These are phyloP conservation scores for Oconnorella tubifera DNA, from an alignment of 2,888 invertebrate genomes.

Conservation along the genomic window DNA sequence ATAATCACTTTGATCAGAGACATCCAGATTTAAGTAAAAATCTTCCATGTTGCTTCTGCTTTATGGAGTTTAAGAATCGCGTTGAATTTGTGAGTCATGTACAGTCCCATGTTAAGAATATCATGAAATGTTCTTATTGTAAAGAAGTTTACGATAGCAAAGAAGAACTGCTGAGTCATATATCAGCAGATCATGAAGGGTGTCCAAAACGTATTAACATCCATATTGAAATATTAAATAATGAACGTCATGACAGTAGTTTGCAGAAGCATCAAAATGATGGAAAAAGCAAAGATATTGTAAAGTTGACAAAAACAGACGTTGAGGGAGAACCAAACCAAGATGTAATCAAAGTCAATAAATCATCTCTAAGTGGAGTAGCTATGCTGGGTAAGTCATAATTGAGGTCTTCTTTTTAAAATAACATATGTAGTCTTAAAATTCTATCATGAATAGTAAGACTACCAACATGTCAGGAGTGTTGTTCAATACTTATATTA, in stretches of 20 bases:
- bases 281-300: no score
- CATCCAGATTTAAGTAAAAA: constrained; percentile 7
- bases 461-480: no score
- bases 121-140: constrained; percentile 24
- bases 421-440: no score
- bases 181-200: constrained; percentile 12
- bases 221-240: constrained; percentile 17
- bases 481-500: no score
- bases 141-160: constrained; percentile 15
- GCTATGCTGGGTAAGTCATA: no score
- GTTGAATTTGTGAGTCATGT: constrained; percentile 17
- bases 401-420: no score
- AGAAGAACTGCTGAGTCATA: constrained; percentile 19
- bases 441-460: no score
- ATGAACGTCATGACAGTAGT: constrained; percentile 15
- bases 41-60: constrained; percentile 25
- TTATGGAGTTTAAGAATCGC: background rate
- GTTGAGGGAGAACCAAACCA: no score
- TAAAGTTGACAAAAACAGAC: no score
- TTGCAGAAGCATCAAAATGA: no score
- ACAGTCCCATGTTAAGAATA: constrained; percentile 20
- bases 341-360: no score
- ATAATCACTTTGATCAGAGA: background rate
- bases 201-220: constrained; percentile 23
- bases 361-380: no score